Evolutionary conservation across 1,140 invertebrate genomes (phyloP), one percentile per base, ranked within the genome.

Genomic region (Polypedilum pembai): DNA sequence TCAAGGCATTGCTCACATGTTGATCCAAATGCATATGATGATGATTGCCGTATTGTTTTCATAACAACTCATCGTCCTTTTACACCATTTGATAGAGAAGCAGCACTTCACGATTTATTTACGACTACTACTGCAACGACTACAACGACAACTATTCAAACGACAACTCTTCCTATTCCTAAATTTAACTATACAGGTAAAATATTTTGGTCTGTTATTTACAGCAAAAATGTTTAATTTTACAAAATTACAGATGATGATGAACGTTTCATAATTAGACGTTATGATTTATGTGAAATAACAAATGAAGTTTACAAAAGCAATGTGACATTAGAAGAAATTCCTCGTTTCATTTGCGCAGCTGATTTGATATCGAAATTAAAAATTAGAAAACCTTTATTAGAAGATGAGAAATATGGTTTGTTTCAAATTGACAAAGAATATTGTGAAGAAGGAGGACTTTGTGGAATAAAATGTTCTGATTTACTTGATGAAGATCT

Each of bases 1-100:
- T 82, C 79, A 12, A 77, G 78, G 1, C 80, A 84, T 75, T 87
- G 86, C 65, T 18, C n/a, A 8, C n/a, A 69, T 69, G 17, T 69
- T 12, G 17, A 18, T 10, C 3, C 45, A n/a, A 15, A 56, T 12
- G 45, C 45, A 56, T 56, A 15, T 12, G 45, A 56, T 56, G 12
- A 56, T 56, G 12, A n/a, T 56, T 56, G n/a, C 15, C 3, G n/a
- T 1, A 12, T n/a, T n/a, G 10, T 56, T 56, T 15, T 33, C 24
- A 33, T 12, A n/a, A 56, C 45, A 56, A 12, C 12, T 12, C 45
- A 56, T 56, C 12, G 45, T 15, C 10, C 10, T 33, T 33, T 33
- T 33, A 33, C 24, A 56, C 12, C 12, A 15, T 56, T 15, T 2
- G 41, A 8, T 56, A n/a, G 10, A 15, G n/a, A 56, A n/a, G 41